phyloP scores from a whole-genome alignment of 2,113 vertebrate species.

The Entomyzon cyanotis region DNA sequence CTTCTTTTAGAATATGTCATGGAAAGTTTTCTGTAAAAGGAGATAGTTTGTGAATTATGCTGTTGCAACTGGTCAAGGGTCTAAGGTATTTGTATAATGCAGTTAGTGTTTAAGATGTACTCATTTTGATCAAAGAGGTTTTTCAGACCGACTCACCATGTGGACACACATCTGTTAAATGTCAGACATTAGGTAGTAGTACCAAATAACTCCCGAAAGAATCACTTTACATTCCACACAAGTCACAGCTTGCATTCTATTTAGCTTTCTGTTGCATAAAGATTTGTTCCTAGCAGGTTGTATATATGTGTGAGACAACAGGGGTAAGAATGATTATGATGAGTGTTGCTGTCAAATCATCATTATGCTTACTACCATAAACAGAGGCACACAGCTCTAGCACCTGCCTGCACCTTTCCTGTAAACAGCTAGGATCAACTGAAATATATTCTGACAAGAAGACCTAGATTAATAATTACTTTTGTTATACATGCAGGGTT shows the following conservation, averaged over 20 bases:
- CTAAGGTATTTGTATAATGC: slow-evolving; percentile 2
- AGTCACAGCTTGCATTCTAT: background rate
- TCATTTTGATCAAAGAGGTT: slow-evolving; percentile 19
- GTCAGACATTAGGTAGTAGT: background rate
- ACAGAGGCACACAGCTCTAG: background rate
- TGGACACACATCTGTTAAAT: slow-evolving; percentile 22
- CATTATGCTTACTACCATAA: background rate
- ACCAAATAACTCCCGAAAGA: slow-evolving; percentile 15
- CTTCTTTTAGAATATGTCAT: background rate
- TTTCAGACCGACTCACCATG: background rate
- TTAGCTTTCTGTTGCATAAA: background rate
- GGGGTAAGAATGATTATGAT: background rate
- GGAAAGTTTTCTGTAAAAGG: background rate
- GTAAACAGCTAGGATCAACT: slow-evolving; percentile 6
- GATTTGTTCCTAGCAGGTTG: slow-evolving; percentile 1
- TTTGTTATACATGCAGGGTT: background rate
- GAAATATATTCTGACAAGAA: background rate
- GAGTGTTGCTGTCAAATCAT: slow-evolving; percentile 16
- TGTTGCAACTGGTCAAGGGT: background rate
- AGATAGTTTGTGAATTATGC: background rate
- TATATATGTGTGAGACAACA: slow-evolving; percentile 11
- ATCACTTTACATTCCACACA: slow-evolving; percentile 11
- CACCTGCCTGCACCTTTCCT: background rate
- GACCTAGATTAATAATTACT: slow-evolving; percentile 12
- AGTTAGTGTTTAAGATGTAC: background rate